Evolutionary conservation across 2,113 vertebrate genomes (phyloP).

Genomic region (Pampusana beccarii): DNA sequence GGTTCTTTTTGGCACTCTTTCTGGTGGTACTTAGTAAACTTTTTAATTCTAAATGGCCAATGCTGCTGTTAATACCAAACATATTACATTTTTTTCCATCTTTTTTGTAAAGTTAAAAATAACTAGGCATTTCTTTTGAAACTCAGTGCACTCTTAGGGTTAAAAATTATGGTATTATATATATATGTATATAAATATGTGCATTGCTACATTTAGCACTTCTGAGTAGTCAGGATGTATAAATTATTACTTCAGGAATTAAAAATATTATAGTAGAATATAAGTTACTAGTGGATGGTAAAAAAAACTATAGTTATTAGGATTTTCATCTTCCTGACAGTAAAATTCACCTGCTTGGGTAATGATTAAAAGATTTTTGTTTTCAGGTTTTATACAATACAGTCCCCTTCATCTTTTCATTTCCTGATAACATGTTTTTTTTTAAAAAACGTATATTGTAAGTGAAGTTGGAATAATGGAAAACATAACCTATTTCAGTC

Average conservation of each 20-base stretch:
- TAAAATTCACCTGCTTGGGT: background rate
- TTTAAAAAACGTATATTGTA: background rate
- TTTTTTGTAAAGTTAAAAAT: background rate
- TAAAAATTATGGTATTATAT: background rate
- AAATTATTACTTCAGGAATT: background rate
- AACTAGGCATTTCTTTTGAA: background rate
- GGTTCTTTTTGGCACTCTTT: background rate
- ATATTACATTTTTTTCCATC: background rate
- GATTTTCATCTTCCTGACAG: background rate
- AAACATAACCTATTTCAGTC: background rate
- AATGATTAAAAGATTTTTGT: background rate
- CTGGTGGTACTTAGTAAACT: background rate
- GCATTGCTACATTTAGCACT: background rate
- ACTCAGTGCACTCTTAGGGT: background rate
- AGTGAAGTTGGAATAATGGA: background rate
- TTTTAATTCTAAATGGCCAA: background rate
- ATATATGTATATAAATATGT: background rate
- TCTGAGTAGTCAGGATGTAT: background rate
- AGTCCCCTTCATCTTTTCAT: background rate
- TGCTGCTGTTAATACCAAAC: background rate
- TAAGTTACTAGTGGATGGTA: background rate
- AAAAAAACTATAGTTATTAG: background rate
- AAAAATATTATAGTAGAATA: background rate
- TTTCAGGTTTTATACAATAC: background rate
- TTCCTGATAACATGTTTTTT: background rate